phyloP scores from a whole-genome alignment of 2,113 vertebrate species.

The Ceyx melanurus region DNA sequence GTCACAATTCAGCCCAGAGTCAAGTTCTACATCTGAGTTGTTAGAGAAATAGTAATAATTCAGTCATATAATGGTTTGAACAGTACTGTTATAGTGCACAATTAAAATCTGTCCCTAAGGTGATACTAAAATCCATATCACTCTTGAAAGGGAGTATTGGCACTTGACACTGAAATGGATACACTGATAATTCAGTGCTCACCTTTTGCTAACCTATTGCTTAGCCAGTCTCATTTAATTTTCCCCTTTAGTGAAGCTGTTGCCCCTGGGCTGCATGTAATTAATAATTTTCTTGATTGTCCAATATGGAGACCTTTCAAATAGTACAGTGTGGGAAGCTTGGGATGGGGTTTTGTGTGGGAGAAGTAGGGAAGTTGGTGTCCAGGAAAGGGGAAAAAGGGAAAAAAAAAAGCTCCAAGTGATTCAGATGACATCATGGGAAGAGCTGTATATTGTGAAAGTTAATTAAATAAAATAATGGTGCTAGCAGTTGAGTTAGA shows the following conservation, averaged over 20 bases:
- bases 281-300: neutral
- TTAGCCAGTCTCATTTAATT: slow-evolving; percentile 13
- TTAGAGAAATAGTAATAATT: slow-evolving; percentile 7
- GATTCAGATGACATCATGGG: neutral
- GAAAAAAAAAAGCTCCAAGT: neutral
- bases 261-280: neutral
- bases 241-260: neutral
- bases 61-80: neutral
- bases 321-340: neutral
- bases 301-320: neutral
- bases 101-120: slow-evolving; percentile 15
- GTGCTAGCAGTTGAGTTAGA: neutral
- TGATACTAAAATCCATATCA: slow-evolving; percentile 9
- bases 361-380: neutral
- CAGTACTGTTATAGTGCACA: neutral
- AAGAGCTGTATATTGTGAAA: neutral
- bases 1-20: neutral
- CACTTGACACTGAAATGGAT: slow-evolving; percentile 16
- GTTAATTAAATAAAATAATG: neutral
- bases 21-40: neutral
- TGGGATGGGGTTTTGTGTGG: neutral
- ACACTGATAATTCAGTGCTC: neutral
- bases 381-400: neutral
- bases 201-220: slow-evolving; percentile 40
- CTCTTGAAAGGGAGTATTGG: neutral